These are phyloP conservation scores for Muscicapa adusta DNA, from an alignment of 2,113 vertebrate genomes.

Conservation along the genomic window DNA sequence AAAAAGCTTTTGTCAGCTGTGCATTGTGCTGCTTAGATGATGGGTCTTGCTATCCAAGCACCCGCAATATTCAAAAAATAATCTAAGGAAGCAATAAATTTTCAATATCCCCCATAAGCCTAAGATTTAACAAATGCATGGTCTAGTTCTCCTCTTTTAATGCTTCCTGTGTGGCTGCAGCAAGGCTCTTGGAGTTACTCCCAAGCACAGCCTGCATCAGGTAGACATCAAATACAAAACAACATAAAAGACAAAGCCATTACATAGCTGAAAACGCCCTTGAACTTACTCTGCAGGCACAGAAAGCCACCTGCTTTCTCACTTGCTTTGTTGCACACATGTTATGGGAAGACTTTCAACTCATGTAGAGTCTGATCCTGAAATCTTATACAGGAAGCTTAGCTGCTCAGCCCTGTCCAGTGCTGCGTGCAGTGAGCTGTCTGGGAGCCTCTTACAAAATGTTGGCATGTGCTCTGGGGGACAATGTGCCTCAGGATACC, in stretches of 20 bases:
- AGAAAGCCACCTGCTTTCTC: constrained; percentile 45
- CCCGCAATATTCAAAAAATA: not conserved
- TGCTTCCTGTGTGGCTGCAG: not conserved
- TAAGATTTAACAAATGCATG: not conserved
- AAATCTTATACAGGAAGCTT: not conserved
- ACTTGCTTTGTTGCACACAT: not conserved
- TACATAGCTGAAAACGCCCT: not conserved
- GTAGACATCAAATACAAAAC: not conserved
- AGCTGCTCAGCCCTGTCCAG: not conserved
- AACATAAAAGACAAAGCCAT: not conserved
- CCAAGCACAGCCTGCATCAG: not conserved
- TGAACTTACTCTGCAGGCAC: not conserved
- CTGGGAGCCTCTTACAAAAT: not conserved
- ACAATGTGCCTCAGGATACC: not conserved
- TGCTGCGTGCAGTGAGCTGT: not conserved
- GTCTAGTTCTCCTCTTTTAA: constrained; percentile 6
- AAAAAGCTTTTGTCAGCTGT: not conserved
- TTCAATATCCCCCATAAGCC: not conserved
- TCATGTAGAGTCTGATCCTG: not conserved
- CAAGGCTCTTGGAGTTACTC: not conserved
- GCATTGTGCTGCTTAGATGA: not conserved
- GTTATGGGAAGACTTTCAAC: constrained; percentile 1
- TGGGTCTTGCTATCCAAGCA: not conserved
- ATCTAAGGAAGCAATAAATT: constrained; percentile 11
- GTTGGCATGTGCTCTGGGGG: not conserved